Percentiles rank a stretch among this genome's conserved stretches.
Conservation (phyloP, 2,888 invertebrate genomes). For the Thecophora atra region DNA sequence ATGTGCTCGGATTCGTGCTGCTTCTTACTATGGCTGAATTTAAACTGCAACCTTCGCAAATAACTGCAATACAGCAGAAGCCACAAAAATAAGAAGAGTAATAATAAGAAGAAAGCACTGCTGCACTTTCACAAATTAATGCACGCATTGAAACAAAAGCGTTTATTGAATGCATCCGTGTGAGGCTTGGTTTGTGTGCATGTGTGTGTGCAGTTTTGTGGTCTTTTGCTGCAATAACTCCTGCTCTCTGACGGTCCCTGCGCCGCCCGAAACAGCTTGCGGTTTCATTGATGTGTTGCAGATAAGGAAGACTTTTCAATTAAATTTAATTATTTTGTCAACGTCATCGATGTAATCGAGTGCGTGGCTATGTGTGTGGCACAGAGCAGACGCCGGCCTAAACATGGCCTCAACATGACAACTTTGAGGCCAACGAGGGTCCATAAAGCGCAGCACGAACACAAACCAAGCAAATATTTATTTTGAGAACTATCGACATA, state of each 20-base stretch:
- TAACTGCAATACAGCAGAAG: slow-evolving; percentile 13
- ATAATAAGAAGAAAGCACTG: no score
- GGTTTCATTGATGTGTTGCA: slow-evolving; percentile 30
- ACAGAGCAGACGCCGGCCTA: no score
- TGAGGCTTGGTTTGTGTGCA: not conserved
- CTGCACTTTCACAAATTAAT: slow-evolving; percentile 13
- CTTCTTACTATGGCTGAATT: slow-evolving; percentile 21
- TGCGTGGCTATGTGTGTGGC: not conserved
- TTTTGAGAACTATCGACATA: no score
- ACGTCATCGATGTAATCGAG: slow-evolving; percentile 37
- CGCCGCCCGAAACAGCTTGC: slow-evolving; percentile 22
- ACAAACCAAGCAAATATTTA: no score
- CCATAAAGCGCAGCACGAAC: no score
- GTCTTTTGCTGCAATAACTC: slow-evolving; percentile 8
- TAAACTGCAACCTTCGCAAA: slow-evolving; percentile 11
- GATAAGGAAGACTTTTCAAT: slow-evolving; percentile 41
- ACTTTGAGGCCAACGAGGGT: no score
- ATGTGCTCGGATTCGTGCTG: slow-evolving; percentile 3
- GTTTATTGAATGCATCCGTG: not conserved
- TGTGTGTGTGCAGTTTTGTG: slow-evolving; percentile 14
- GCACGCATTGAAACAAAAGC: slow-evolving; percentile 30
- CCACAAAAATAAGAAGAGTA: slow-evolving; percentile 18
- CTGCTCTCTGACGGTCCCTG: slow-evolving; percentile 12
- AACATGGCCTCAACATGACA: no score
- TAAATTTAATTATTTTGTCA: slow-evolving; percentile 45